Percentiles rank a stretch among this genome's conserved stretches.
phyloP scores from a whole-genome alignment of 2,113 vertebrate species.

The Oceanites oceanicus region DNA sequence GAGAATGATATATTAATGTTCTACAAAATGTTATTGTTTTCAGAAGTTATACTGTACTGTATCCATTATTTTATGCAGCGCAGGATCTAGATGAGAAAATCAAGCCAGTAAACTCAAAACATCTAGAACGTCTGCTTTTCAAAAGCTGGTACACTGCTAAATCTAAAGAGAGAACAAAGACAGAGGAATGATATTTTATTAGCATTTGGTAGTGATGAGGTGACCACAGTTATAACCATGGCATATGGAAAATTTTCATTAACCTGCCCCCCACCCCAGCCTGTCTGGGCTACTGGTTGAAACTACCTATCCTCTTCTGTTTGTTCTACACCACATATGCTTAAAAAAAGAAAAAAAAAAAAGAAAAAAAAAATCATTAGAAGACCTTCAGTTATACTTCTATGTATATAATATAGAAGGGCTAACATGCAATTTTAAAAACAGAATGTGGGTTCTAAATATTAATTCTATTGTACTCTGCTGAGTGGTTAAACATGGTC shows the following conservation, averaged over 20 bases:
- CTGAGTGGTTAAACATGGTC: background rate
- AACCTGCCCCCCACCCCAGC: background rate
- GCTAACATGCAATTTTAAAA: background rate
- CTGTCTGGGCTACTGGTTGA: background rate
- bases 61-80: background rate
- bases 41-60: background rate
- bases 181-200: background rate
- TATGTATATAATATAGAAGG: background rate
- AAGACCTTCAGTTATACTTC: background rate
- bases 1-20: background rate
- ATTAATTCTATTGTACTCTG: background rate
- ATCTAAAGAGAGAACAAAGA: background rate
- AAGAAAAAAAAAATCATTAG: too few relatives aligned
- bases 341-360: too few relatives aligned
- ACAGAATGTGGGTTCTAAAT: background rate
- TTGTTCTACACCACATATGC: background rate
- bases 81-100: background rate
- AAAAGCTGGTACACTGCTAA: background rate
- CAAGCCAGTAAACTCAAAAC: background rate
- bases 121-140: background rate
- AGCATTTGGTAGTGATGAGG: background rate
- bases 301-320: background rate
- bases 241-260: background rate
- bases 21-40: background rate
- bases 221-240: background rate